A percentile compares a stretch with the other conserved stretches of the same genome.
These are phyloP conservation scores for Heterodera filipjevi DNA, from an alignment of 2,888 invertebrate genomes.

Conservation along the genomic window DNA sequence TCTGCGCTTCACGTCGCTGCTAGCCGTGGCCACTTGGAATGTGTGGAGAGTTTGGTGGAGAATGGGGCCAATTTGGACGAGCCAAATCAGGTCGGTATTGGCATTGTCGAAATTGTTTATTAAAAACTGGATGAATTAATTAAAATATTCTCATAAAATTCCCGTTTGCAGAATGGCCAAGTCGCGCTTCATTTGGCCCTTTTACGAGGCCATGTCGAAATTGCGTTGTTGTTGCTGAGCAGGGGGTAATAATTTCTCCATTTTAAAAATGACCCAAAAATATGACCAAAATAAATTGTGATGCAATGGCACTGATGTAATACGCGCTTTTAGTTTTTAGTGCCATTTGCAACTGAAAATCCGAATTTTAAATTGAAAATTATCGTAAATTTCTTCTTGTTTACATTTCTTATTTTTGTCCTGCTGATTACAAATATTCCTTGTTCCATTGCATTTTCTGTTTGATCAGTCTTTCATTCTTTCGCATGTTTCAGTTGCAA, in stretches of 20 bases:
- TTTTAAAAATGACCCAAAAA: too few species aligned
- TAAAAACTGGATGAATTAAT: background rate
- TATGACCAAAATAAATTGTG: too few species aligned
- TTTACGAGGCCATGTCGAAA: slow-evolving; percentile 66
- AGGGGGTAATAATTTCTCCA: slow-evolving; percentile 70
- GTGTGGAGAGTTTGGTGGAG: slow-evolving; percentile 69
- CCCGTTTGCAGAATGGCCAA: slow-evolving; percentile 67
- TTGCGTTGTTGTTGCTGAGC: slow-evolving; percentile 72
- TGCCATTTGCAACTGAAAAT: too few species aligned
- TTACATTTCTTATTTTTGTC: too few species aligned
- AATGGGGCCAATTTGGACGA: slow-evolving; percentile 69
- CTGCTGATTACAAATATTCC: background rate
- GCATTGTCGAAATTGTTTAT: background rate
- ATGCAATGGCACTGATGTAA: too few species aligned
- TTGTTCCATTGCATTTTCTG: too few species aligned
- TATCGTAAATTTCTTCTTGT: too few species aligned
- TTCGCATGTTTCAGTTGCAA: slow-evolving; percentile 59
- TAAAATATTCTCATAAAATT: background rate
- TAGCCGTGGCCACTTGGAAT: slow-evolving; percentile 70
- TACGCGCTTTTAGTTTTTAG: too few species aligned
- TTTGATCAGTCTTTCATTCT: background rate
- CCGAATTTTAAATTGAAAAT: too few species aligned
- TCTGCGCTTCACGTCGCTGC: slow-evolving; percentile 70
- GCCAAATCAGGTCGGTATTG: slow-evolving; percentile 67
- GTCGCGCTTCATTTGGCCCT: slow-evolving; percentile 74